Evolutionary conservation across 2,888 invertebrate genomes (phyloP).

Genomic region (Dynastes maya): DNA sequence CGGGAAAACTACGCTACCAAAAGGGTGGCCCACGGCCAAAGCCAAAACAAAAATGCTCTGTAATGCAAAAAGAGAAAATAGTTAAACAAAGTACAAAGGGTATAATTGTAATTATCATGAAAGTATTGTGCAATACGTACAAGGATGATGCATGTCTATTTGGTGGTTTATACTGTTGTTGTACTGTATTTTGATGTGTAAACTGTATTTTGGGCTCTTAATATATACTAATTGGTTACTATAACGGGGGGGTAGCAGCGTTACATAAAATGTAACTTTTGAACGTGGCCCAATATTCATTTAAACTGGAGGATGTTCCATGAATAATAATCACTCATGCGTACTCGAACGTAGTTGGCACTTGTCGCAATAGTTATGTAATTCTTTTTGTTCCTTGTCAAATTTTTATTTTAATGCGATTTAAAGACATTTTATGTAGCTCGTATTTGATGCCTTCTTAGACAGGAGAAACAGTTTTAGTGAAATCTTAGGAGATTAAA

Average conservation of each 20-base stretch:
- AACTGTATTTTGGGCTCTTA: background rate
- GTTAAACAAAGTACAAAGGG: background rate
- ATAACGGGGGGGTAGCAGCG: conserved; percentile 25
- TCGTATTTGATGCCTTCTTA: too few relatives aligned
- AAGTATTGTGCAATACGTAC: conserved; percentile 30
- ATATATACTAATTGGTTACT: conserved; percentile 35
- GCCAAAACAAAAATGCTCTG: conserved; percentile 50
- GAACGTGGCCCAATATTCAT: conserved; percentile 44
- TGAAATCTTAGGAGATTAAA: too few relatives aligned
- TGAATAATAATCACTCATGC: conserved; percentile 24
- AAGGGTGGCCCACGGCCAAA: conserved; percentile 54
- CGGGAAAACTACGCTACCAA: conserved; percentile 69
- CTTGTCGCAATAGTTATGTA: conserved; percentile 33
- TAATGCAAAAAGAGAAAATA: conserved; percentile 1
- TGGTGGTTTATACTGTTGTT: conserved; percentile 8
- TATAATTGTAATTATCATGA: too few relatives aligned
- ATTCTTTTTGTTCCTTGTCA: background rate
- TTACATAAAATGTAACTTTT: conserved; percentile 42
- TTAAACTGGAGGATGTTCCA: conserved; percentile 25
- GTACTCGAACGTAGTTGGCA: background rate
- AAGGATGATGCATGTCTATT: conserved; percentile 40
- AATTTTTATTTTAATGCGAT: conserved; percentile 22
- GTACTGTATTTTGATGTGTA: conserved; percentile 5
- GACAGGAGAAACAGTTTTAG: too few relatives aligned
- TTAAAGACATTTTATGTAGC: background rate